These are phyloP conservation scores for Hartigia nigra DNA, from an alignment of 2,888 invertebrate genomes.

Conservation along the genomic window DNA sequence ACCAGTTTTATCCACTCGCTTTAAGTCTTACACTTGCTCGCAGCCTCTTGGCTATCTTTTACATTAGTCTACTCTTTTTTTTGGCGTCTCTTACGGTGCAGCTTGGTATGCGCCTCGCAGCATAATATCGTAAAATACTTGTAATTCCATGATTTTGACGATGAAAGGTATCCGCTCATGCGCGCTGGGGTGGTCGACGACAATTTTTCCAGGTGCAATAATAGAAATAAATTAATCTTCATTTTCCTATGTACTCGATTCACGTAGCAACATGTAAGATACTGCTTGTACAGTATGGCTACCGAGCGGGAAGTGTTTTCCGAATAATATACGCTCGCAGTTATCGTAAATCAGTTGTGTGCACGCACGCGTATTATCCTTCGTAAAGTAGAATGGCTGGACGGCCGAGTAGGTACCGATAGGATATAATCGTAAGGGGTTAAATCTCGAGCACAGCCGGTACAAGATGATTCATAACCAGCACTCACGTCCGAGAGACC, in stretches of 20 bases:
- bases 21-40: background rate
- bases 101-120: background rate
- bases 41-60: background rate
- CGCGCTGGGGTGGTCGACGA: background rate
- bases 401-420: background rate
- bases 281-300: background rate
- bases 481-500: background rate
- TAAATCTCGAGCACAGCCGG: slow-evolving; percentile 36
- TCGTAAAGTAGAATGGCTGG: slow-evolving; percentile 7
- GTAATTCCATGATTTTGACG: background rate
- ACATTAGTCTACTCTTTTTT: background rate
- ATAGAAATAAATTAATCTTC: background rate
- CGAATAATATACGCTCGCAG: background rate
- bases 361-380: slow-evolving; percentile 47
- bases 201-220: background rate
- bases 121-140: background rate
- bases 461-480: slow-evolving; percentile 40
- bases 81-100: background rate
- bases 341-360: slow-evolving; percentile 11
- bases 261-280: background rate
- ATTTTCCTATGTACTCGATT: background rate
- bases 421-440: slow-evolving; percentile 36
- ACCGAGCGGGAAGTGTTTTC: slow-evolving; percentile 1
- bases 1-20: slow-evolving; percentile 2
- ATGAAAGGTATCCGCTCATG: background rate